Base-by-base conservation (phyloP, 2,888 invertebrate genomes). In the Drosophila ochracea region DNA sequence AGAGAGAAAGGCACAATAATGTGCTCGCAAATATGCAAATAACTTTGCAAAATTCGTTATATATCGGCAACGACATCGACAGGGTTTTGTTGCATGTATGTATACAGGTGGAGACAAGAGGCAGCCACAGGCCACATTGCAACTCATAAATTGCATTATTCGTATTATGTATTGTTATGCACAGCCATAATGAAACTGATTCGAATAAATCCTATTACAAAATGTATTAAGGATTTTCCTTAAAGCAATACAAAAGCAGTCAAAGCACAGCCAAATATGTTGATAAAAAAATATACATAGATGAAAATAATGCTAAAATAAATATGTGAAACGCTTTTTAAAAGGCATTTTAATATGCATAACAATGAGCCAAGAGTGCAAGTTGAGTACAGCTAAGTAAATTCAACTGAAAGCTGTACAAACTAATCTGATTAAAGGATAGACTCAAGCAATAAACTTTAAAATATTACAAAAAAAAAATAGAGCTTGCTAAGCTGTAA, bases 11-110 rank as follows among this genome's bases (percentile, higher is more conserved):
- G 57, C 41, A 60, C 33, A 64, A 70, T 78, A 82, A 80, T 77
- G 62, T 75, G 70, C 69, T 72, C 82, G 61, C 73, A 89, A 87
- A 78, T 83, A 91, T 90, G 85, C 85, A 89, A 90, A 91, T 84
- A 91, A 83, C 78, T 89, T 73, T 21, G 69, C 78, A 72, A 80
- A 75, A 73, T 87, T 86, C 87, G 82, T 78, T 81, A 81, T 81
- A 81, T 77, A 81, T 83, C 65, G 69, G 41, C 80, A 78, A 73
- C 69, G 60, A 78, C 73, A 70, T 43, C 37, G 52, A 52, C 52
- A n/a, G 60, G 7, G 19, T 21, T 25, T 39, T 52, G 11, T 11
- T 19, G 10, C 35, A 33, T 4, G 30, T 9, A 7, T 3, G 41
- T 49, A 21, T 30, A 21, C 16, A 30, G 30, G 53, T 47, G 47